phyloP scores from a whole-genome alignment of 1,140 invertebrate species.

The Hermatobates lingyangjiaoensis region DNA sequence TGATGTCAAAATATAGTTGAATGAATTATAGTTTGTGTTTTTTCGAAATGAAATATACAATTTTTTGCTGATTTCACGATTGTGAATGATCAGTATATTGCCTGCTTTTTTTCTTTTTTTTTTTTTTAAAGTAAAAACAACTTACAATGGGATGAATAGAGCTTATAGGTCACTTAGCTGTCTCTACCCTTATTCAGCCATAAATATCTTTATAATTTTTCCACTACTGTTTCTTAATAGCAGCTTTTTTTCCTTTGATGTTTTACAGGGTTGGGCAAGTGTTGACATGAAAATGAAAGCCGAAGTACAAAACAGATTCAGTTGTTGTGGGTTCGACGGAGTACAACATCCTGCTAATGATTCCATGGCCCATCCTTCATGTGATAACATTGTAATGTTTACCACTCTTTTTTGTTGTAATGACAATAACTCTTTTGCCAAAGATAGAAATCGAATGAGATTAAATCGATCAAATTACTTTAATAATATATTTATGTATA shows the following conservation, averaged over 20 bases:
- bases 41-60: not conserved
- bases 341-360: slow-evolving; percentile 17
- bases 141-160: no score
- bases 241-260: no score
- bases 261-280: slow-evolving; percentile 48
- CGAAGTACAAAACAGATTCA: slow-evolving; percentile 54
- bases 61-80: not conserved
- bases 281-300: slow-evolving; percentile 37
- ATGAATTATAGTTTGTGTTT: no score
- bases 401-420: no score
- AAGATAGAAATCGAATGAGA: no score
- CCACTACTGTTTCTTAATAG: no score
- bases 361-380: slow-evolving; percentile 35
- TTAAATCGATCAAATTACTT: not conserved
- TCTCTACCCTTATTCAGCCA: not conserved
- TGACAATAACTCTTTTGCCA: no score
- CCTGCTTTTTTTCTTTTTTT: not conserved
- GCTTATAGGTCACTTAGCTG: no score
- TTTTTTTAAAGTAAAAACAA: not conserved
- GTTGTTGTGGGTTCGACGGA: slow-evolving; percentile 66
- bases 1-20: no score
- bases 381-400: no score
- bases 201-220: slow-evolving; percentile 5
- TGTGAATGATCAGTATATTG: not conserved
- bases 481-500: not conserved